Evolutionary conservation across 2,797 vertebrate genomes (phyloP), one percentile per base, ranked within the genome.

Genomic region (Sebastes baramenuke): DNA sequence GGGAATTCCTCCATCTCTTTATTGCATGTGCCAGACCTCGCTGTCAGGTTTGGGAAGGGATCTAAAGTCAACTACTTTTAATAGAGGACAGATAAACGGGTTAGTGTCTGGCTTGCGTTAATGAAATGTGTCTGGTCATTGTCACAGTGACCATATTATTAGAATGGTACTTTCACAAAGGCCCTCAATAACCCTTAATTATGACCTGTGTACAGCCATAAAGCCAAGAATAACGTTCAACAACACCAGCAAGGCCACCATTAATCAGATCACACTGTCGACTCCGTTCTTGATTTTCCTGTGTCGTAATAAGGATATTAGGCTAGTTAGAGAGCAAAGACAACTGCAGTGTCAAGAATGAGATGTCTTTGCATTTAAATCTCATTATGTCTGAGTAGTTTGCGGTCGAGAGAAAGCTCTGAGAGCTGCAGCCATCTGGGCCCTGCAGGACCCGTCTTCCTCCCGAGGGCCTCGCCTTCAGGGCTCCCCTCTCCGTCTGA

Each of bases 31-130:
- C 80, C 85, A 91, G 77, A 46, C 18, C 32, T 64, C 60, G 61
- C 72, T 72, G 75, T 86, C 74, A 88, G 54, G 71, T 79, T 83
- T 80, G 66, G 87, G 73, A 92, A 83, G 60, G 60, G 77, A 92
- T 92, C 62, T 85, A 74, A 91, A 77, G 73, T 76, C 66, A 71
- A 64, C 68, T 74, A 52, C 79, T 72, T 87, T 88, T 87, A 89
- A 88, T 72, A 75, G 76, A 88, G 80, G 64, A 82, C 76, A 91
- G 84, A 91, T 81, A 80, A 87, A 91, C 24, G 66, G 67, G 67
- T 84, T 73, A 42, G 84, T 80, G 89, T 91, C 93, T 94, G 93
- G 90, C 82, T 93, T 90, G 55, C 79, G 66, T 95, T 89, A 88
- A 88, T 88, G 75, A 90, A 87, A 82, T 58, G 72, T 74, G 75